Percentiles rank a stretch among this genome's conserved stretches.
These are phyloP conservation scores for Ennomos erosarius DNA, from an alignment of 2,888 invertebrate genomes.

Conservation along the genomic window DNA sequence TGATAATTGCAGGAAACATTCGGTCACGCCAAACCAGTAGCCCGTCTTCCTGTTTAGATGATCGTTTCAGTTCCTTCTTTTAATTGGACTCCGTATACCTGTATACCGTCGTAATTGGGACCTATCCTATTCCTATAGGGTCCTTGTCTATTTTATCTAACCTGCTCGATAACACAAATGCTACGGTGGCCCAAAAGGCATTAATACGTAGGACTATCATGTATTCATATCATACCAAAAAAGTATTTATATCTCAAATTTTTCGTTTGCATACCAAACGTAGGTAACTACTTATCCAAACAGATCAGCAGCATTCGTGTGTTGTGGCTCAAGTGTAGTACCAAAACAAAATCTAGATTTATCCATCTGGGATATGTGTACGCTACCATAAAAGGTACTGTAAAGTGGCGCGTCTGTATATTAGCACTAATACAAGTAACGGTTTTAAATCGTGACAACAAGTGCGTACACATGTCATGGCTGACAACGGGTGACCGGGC, in stretches of 20 bases:
- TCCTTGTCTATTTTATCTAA: no score
- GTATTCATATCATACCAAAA: no score
- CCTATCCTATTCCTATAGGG: no score
- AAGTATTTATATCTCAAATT: no score
- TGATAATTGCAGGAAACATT: constrained; percentile 57
- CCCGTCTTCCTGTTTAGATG: constrained; percentile 36
- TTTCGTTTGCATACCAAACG: no score
- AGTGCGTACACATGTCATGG: constrained; percentile 35
- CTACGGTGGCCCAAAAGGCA: no score
- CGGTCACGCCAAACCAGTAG: constrained; percentile 36
- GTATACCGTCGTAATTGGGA: no score
- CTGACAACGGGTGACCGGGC: constrained; percentile 18
- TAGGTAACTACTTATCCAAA: no score
- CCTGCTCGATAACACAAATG: no score
- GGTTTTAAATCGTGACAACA: constrained; percentile 52
- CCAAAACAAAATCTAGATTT: constrained; percentile 11
- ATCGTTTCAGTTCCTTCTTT: constrained; percentile 35
- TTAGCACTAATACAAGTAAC: constrained; percentile 59
- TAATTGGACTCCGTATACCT: constrained; percentile 16
- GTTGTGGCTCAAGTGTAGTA: no score
- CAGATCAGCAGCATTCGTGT: no score
- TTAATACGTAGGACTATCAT: no score
- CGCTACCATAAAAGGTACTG: constrained; percentile 42
- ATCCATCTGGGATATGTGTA: constrained; percentile 31
- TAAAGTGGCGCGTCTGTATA: constrained; percentile 52